Base-by-base conservation (phyloP, 2,797 vertebrate genomes). In the Neostethus bicornis region DNA sequence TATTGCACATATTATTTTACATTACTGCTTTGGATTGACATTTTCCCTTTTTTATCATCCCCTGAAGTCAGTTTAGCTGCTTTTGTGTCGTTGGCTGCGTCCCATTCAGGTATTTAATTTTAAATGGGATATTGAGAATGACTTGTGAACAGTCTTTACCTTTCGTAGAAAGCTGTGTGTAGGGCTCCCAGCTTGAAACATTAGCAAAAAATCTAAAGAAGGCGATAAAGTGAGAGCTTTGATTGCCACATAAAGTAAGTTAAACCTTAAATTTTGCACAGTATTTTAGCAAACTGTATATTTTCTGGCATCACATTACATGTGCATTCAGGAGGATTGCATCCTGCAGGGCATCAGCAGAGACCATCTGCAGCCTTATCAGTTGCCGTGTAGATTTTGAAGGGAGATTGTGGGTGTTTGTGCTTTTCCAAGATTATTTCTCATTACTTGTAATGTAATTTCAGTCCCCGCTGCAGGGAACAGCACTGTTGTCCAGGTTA, bases 11-110 rank as follows among this genome's bases (percentile, higher is more conserved):
- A 54, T 21, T 79, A 82, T 85, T 54, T 85, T 87, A 86, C 85
- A 88, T 61, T 71, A 61, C 75, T 83, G 80, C 85, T 88, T 89
- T 87, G 84, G 85, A 87, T 86, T 61, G 81, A 66, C 69, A 64
- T 77, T 66, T 88, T 87, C 81, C 82, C 84, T 88, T 84, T 85
- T 85, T 80, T 31, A 43, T 60, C 49, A 21, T 70, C 62, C 77
- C 80, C 54, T 80, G 75, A 78, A 69, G 60, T 85, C 71, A 82
- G 31, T 82, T 62, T 80, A 82, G 77, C 82, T 86, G 75, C 80
- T 80, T 80, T 73, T 56, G 47, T 47, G 54, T 41, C 19, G 20
- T 21, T 12, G 38, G 42, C 20, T 13, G 9, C 5, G 21, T 23
- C 39, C 12, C 5, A 42, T 13, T 3, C 21, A 42, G 20, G 5